Evolutionary conservation across 2,113 vertebrate genomes (phyloP), one percentile per base, ranked within the genome.

Genomic region (Sminthopsis crassicaudata): DNA sequence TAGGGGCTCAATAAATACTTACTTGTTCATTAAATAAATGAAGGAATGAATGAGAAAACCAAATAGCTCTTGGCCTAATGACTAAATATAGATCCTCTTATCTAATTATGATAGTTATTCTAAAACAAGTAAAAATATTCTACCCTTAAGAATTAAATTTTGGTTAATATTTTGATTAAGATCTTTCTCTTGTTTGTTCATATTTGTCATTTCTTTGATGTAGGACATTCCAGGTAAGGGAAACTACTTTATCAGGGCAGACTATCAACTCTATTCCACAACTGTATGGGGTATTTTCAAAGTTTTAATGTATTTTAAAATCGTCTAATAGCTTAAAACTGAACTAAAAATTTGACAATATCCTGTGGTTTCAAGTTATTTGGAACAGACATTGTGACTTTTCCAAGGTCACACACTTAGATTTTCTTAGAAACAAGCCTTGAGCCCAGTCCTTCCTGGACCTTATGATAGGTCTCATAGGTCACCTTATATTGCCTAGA

Each of bases 1-100:
- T 95, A 95, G 67, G 92, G 95, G 96, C 4, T 91, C 90, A 54
- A 50, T 2, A 53, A 96, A 96, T 94, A n/a, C 96, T 92, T 94
- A n/a, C 95, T 92, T 50, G 46, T 16, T 0, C 2, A 36, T 36
- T 36, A 36, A 67, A 67, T 67, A 36, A 36, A 67, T 67, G 26
- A 57, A 57, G 26, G 88, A 97, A 67, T 52, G 53, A 48, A 84
- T 67, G 95, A 46, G 92, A 90, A 60, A 98, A 97, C 93, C 91
- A 26, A 67, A 67, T 36, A 67, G 12, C 3, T 30, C 30, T 67
- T 11, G 27, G 2, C 30, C 11, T 12, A 67, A 12, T 67, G 55
- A 27, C 55, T 26, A 67, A 36, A 11, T 36, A 67, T 36, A 67
- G 11, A 36, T 36, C 36, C 27, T 30, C 57, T 67, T 30, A 36